Percentiles rank a stretch among this genome's conserved stretches.
These are phyloP conservation scores for Antennarius striatus DNA, from an alignment of 2,113 vertebrate species.

Conservation along the genomic window DNA sequence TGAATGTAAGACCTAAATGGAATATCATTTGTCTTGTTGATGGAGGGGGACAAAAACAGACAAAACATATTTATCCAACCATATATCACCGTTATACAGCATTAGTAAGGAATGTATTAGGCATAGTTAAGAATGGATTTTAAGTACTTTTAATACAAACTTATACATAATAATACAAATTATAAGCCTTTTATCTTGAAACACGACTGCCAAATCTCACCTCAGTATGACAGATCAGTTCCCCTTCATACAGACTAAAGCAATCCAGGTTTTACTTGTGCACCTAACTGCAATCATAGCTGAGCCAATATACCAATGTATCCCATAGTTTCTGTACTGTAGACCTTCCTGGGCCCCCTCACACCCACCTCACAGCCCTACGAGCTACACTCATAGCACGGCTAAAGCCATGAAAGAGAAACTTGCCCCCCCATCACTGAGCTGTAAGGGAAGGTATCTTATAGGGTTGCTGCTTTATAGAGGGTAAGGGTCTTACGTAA, in stretches of 20 bases:
- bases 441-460: constrained; percentile 64
- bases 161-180: neutral
- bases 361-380: constrained; percentile 57
- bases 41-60: neutral
- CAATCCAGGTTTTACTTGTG: neutral
- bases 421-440: constrained; percentile 48
- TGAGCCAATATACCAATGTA: constrained; percentile 30
- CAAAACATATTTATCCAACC: too few relatives aligned
- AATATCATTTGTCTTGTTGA: neutral
- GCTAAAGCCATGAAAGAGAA: constrained; percentile 47
- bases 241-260: constrained; percentile 1
- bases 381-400: constrained; percentile 35
- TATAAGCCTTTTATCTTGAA: neutral
- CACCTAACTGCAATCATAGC: constrained; percentile 26
- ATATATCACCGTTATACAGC: too few relatives aligned
- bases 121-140: too few relatives aligned
- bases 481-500: constrained; percentile 90
- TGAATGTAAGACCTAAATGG: neutral
- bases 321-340: constrained; percentile 33
- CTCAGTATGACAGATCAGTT: constrained; percentile 1
- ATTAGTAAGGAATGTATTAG: too few relatives aligned
- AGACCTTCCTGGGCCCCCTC: constrained; percentile 43
- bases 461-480: constrained; percentile 72
- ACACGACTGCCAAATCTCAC: neutral
- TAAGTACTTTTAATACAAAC: constrained; percentile 7